Evolutionary conservation across 2,113 vertebrate species (phyloP).

Genomic region (Pangasianodon gigas): DNA sequence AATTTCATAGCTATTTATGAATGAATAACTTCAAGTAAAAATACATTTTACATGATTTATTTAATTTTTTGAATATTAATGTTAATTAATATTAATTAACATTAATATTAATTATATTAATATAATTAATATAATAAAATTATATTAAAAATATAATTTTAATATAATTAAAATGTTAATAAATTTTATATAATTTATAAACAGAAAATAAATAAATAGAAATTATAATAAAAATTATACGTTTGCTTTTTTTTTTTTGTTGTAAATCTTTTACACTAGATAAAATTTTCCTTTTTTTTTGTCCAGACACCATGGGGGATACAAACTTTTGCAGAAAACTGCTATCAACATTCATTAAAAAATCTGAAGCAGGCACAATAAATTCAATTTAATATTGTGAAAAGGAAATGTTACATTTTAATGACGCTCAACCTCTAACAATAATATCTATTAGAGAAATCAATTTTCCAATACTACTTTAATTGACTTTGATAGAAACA

Average conservation of each 20-base stretch:
- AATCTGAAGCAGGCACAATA: neutral
- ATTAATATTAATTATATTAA: too few species aligned
- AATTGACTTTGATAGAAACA: neutral
- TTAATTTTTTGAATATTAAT: neutral
- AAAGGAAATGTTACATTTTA: neutral
- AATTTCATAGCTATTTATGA: neutral
- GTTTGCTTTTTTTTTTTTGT: neutral
- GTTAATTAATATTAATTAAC: too few species aligned
- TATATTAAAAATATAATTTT: too few species aligned
- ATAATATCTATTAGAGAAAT: neutral
- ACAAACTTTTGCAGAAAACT: neutral
- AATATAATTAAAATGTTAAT: too few species aligned
- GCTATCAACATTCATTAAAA: too few species aligned
- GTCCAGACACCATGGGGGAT: neutral
- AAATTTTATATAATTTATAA: neutral
- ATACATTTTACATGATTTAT: neutral
- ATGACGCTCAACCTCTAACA: too few species aligned
- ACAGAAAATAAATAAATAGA: neutral
- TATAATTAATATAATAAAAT: too few species aligned
- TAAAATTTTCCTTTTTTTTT: neutral
- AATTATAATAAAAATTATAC: neutral
- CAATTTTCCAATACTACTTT: neutral
- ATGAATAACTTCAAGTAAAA: neutral
- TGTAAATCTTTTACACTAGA: neutral
- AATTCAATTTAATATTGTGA: neutral